Evolutionary conservation across 2,113 vertebrate genomes (phyloP).

Genomic region (Pomatorhinus ruficollis): DNA sequence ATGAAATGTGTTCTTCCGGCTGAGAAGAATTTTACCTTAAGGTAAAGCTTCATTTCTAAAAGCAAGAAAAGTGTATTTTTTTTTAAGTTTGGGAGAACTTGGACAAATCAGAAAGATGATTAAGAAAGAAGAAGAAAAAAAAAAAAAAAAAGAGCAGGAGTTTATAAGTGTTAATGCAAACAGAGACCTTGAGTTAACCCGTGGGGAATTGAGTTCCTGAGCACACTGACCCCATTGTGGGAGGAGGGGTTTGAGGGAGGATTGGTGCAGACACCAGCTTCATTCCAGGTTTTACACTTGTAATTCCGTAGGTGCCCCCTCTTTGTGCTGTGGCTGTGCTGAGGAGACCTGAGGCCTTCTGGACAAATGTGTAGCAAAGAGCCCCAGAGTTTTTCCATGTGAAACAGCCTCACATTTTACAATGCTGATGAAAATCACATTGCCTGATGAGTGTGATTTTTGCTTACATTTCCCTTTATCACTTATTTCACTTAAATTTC

Average conservation of each 20-base stretch:
- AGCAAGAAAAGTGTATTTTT: neutral
- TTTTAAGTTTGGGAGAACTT: accelerated
- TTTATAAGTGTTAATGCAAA: neutral
- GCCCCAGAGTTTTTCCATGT: neutral
- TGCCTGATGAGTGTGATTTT: conserved; percentile 13
- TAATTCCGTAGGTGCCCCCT: neutral
- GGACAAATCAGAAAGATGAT: neutral
- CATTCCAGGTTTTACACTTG: neutral
- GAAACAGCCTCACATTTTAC: neutral
- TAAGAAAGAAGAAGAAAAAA: neutral
- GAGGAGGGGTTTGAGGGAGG: neutral
- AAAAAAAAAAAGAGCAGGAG: neutral
- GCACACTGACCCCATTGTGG: neutral
- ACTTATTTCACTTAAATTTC: neutral
- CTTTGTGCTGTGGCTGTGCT: neutral
- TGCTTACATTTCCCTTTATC: conserved; percentile 36
- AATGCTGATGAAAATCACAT: neutral
- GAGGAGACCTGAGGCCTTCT: neutral
- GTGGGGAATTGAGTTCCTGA: neutral
- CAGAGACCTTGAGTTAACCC: neutral
- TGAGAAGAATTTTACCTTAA: neutral
- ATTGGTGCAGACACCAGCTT: neutral
- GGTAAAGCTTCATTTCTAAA: neutral
- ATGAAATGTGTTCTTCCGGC: accelerated
- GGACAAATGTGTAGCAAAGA: neutral